Evolutionary conservation across 2,797 vertebrate species (phyloP).

Genomic region (Chelon labrosus): DNA sequence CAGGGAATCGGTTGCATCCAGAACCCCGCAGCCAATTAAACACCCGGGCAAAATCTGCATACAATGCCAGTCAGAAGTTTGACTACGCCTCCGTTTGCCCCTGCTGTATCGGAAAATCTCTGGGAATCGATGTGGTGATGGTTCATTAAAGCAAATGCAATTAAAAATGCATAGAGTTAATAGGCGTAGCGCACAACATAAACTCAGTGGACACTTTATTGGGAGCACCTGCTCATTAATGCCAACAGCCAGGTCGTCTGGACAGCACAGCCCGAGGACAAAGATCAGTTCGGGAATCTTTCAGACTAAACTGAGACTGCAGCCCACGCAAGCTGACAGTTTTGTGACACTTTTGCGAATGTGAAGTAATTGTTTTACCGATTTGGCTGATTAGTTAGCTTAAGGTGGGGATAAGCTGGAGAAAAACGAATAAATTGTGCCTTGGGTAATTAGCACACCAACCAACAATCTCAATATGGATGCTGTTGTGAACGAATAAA

Average conservation of each 20-base stretch:
- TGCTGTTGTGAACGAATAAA: background rate
- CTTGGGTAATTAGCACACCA: background rate
- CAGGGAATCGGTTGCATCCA: slow-evolving; percentile 43
- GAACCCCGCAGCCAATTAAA: slow-evolving; percentile 41
- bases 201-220: slow-evolving; percentile 33
- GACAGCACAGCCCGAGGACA: background rate
- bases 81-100: slow-evolving; percentile 20
- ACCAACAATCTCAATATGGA: slow-evolving; percentile 14
- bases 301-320: background rate
- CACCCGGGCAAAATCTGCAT: slow-evolving; percentile 31
- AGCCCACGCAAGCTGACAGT: background rate
- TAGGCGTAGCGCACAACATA: slow-evolving; percentile 23
- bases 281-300: too few relatives aligned
- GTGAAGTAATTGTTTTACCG: background rate
- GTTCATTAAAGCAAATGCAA: slow-evolving; percentile 28
- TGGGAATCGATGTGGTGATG: slow-evolving; percentile 3
- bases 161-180: slow-evolving; percentile 26
- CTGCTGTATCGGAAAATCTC: background rate
- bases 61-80: slow-evolving; percentile 16
- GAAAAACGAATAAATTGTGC: background rate
- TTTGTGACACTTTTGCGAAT: background rate
- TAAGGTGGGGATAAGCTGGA: background rate
- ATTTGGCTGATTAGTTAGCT: background rate
- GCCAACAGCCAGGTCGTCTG: background rate
- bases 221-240: slow-evolving; percentile 35